phyloP scores from a whole-genome alignment of 1,140 invertebrate genomes.

The Drosophila ercepeae region DNA sequence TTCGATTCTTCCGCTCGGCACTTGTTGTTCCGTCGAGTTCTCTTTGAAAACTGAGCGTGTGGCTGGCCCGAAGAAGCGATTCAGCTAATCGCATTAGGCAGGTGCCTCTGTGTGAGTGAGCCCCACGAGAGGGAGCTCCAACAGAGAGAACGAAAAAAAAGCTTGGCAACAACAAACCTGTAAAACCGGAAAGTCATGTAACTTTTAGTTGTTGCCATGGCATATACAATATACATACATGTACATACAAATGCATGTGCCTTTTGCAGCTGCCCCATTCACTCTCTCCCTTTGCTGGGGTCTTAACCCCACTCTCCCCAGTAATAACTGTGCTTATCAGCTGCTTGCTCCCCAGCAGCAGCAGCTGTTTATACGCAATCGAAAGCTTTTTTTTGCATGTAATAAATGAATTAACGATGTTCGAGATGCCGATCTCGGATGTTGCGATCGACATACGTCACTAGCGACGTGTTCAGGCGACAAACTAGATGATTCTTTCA shows the following conservation, averaged over 20 bases:
- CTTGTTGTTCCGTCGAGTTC: constrained; percentile 53
- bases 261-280: constrained; percentile 35
- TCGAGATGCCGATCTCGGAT: neutral
- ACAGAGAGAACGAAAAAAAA: constrained; percentile 29
- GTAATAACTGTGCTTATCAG: constrained; percentile 72
- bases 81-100: constrained; percentile 71
- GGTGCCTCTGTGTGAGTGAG: constrained; percentile 31
- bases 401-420: constrained; percentile 19
- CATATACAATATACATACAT: neutral
- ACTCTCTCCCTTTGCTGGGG: neutral
- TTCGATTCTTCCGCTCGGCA: constrained; percentile 33
- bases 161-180: constrained; percentile 54
- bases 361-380: constrained; percentile 64
- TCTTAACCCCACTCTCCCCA: constrained; percentile 8
- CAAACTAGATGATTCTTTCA: constrained; percentile 17
- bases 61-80: constrained; percentile 10
- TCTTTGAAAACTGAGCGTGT: constrained; percentile 52
- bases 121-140: neutral
- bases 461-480: neutral
- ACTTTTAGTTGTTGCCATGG: constrained; percentile 50
- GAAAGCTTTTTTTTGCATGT: constrained; percentile 29
- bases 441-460: constrained; percentile 27
- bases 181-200: constrained; percentile 74
- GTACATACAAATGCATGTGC: neutral
- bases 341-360: constrained; percentile 51